Conservation (phyloP, 2,888 invertebrate genomes). For the Leptopterna dolabrata region DNA sequence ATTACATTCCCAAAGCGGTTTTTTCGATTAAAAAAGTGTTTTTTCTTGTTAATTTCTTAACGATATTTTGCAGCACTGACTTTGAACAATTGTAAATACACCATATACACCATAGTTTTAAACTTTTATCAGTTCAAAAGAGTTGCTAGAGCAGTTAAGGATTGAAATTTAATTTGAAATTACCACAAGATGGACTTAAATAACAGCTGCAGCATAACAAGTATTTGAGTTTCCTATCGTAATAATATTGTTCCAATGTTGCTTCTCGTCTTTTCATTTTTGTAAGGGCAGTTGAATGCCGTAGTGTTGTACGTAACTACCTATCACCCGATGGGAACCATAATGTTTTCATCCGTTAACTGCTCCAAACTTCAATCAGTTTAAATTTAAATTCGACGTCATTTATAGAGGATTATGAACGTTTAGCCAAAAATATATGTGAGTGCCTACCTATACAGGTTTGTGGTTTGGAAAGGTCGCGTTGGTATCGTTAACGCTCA, state of each 20-base stretch:
- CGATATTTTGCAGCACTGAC: not conserved
- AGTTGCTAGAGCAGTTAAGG: not conserved
- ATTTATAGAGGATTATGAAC: not conserved
- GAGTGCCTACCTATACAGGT: not conserved
- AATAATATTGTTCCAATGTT: too few species aligned
- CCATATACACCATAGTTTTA: not conserved
- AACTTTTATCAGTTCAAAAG: not conserved
- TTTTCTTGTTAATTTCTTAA: not conserved
- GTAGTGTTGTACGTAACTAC: too few species aligned
- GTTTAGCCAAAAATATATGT: not conserved
- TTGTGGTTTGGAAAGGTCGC: not conserved
- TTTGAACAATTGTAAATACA: not conserved
- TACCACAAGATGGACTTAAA: too few species aligned
- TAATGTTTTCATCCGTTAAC: too few species aligned
- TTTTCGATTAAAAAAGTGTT: not conserved
- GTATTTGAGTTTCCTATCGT: too few species aligned
- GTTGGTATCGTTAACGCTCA: not conserved
- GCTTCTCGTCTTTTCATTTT: too few species aligned
- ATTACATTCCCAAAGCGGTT: slow-evolving; percentile 40
- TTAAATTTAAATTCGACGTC: not conserved
- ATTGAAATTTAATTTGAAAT: too few species aligned
- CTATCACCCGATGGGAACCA: too few species aligned
- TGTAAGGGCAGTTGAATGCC: too few species aligned
- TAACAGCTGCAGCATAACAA: too few species aligned
- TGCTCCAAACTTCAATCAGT: not conserved